Conservation (phyloP, 2,113 vertebrate species). For the Dromaius novaehollandiae region DNA sequence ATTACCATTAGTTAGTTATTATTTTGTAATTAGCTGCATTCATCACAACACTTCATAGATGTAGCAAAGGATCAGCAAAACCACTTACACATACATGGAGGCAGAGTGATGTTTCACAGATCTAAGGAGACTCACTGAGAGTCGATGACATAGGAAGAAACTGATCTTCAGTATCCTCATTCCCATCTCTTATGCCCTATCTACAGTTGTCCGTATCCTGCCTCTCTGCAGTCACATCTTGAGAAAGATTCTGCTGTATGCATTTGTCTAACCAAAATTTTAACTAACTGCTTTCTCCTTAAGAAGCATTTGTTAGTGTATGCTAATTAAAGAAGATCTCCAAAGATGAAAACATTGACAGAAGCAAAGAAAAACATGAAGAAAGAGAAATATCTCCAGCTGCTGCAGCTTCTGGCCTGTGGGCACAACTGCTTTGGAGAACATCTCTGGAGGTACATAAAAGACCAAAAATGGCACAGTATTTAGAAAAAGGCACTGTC, state of each 20-base stretch:
- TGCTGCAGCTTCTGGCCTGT: neutral
- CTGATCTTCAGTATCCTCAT: neutral
- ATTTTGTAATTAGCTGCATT: slow-evolving; percentile 20
- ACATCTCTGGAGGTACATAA: neutral
- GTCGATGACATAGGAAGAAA: neutral
- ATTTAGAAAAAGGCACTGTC: neutral
- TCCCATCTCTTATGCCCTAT: neutral
- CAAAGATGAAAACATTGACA: neutral
- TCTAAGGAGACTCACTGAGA: neutral
- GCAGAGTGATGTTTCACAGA: neutral
- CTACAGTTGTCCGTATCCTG: neutral
- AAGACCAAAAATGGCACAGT: neutral
- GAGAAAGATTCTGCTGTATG: neutral
- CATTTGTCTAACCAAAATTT: neutral
- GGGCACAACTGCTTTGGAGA: neutral
- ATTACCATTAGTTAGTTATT: neutral
- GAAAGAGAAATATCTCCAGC: neutral
- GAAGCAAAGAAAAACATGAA: neutral
- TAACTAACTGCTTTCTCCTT: neutral
- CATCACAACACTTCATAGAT: neutral
- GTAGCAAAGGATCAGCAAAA: neutral
- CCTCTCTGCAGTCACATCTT: neutral
- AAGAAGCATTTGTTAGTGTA: neutral
- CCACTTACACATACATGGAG: neutral
- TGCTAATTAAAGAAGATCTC: neutral